Conservation (phyloP, 1,140 invertebrate genomes). For the Drosophila rufa region DNA sequence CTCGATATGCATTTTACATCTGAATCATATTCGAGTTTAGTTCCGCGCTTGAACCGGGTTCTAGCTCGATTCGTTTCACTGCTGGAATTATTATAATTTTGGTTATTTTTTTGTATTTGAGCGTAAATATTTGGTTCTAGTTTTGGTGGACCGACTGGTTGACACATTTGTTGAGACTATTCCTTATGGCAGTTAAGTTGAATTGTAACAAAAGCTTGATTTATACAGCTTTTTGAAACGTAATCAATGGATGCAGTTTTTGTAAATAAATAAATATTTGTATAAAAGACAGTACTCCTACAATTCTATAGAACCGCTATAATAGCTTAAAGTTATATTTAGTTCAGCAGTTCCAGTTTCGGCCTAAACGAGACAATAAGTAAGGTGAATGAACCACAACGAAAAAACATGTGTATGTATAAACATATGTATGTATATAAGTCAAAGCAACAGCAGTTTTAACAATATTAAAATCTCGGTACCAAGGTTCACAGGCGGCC, state of each 20-base stretch:
- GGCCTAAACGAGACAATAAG: slow-evolving; percentile 11
- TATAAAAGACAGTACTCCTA: not conserved
- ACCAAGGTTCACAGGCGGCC: slow-evolving; percentile 20
- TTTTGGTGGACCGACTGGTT: not conserved
- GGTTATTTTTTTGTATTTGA: slow-evolving; percentile 50
- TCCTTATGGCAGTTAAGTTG: slow-evolving; percentile 12
- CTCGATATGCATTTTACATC: slow-evolving; percentile 49
- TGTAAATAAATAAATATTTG: slow-evolving; percentile 17
- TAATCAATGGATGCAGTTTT: slow-evolving; percentile 13
- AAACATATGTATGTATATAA: slow-evolving; percentile 13
- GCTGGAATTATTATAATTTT: slow-evolving; percentile 29
- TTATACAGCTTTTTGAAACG: slow-evolving; percentile 15
- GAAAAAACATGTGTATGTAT: slow-evolving; percentile 2
- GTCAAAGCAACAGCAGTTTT: slow-evolving; percentile 12
- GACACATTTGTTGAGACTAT: slow-evolving; percentile 2
- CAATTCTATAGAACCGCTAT: slow-evolving; percentile 1
- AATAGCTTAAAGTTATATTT: slow-evolving; percentile 8
- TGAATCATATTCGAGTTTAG: slow-evolving; percentile 20
- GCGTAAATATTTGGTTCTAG: slow-evolving; percentile 46
- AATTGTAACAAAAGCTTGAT: slow-evolving; percentile 35
- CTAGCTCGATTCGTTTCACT: slow-evolving; percentile 33
- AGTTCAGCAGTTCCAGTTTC: slow-evolving; percentile 35
- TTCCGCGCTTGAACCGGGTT: not conserved
- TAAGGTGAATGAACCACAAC: slow-evolving; percentile 64
- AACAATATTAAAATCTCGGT: slow-evolving; percentile 17